Conservation (phyloP, 1,140 invertebrate genomes). For the Drosophila dunni region DNA sequence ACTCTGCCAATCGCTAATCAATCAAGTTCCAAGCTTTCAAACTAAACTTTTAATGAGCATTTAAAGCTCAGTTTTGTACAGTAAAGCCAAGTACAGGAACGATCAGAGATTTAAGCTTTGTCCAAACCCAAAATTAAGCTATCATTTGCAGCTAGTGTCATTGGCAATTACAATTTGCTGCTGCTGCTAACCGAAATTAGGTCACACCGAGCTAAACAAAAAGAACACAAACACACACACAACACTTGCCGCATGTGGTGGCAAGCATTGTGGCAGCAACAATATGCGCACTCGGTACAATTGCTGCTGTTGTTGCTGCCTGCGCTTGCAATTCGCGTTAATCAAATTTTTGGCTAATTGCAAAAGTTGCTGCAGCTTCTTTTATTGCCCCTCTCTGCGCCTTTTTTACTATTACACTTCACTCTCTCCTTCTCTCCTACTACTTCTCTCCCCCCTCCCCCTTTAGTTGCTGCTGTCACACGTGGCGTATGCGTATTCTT, state of each 20-base stretch:
- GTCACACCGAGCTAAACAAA: constrained; percentile 55
- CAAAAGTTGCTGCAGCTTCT: constrained; percentile 20
- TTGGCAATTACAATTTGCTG: neutral
- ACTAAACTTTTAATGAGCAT: neutral
- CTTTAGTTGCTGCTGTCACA: neutral
- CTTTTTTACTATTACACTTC: no score
- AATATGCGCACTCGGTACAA: neutral
- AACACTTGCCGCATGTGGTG: constrained; percentile 57
- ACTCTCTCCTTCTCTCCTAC: neutral
- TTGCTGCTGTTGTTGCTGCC: constrained; percentile 19
- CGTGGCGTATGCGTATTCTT: constrained; percentile 27
- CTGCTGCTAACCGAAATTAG: constrained; percentile 44
- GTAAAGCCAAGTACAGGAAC: neutral
- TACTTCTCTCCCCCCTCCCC: neutral
- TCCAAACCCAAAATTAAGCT: neutral
- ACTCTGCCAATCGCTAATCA: no score
- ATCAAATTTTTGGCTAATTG: constrained; percentile 47
- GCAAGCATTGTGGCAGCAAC: constrained; percentile 39
- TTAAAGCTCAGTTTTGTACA: neutral
- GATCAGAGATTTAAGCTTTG: neutral
- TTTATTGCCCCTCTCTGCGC: neutral
- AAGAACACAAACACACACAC: constrained; percentile 27
- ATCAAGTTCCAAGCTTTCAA: no score
- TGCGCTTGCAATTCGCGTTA: constrained; percentile 15
- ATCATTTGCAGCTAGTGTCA: neutral